Conservation (phyloP, 2,797 vertebrate species). For the Tenualosa ilisha region DNA sequence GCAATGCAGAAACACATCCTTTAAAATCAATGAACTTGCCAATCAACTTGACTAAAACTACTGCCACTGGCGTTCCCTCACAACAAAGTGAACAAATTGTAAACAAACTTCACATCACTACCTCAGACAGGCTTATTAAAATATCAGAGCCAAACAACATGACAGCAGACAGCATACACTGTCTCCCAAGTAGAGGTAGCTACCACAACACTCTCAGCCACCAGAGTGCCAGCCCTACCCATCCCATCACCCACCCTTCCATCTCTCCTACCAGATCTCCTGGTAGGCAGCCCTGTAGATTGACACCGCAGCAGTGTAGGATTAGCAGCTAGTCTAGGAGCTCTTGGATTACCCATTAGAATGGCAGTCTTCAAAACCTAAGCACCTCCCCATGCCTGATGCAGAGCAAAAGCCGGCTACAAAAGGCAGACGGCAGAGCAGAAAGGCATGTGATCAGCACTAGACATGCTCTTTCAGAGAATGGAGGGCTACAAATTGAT, state of each 20-base stretch:
- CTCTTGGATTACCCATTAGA: slow-evolving; percentile 39
- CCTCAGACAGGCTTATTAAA: neutral
- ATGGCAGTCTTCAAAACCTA: slow-evolving; percentile 29
- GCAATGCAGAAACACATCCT: neutral
- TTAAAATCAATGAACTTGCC: neutral
- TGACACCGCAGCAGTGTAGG: slow-evolving; percentile 61
- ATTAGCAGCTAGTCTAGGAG: slow-evolving; percentile 28
- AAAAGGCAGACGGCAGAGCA: neutral
- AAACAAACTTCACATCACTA: neutral
- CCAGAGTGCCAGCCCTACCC: neutral
- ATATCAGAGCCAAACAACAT: neutral
- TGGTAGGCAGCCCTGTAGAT: slow-evolving; percentile 62
- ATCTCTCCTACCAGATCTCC: neutral
- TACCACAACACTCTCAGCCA: neutral
- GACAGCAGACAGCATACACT: neutral
- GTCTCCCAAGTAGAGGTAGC: neutral
- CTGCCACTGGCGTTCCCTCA: neutral
- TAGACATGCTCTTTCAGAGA: neutral
- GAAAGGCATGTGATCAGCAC: neutral
- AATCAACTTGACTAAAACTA: neutral
- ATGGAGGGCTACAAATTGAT: neutral
- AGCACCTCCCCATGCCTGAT: slow-evolving; percentile 27
- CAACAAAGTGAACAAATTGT: neutral
- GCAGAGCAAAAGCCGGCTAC: slow-evolving; percentile 24
- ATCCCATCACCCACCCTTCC: neutral